Percentiles rank a stretch among this genome's conserved stretches.
phyloP scores from a whole-genome alignment of 2,888 invertebrate species.

The Morinoia aosen region DNA sequence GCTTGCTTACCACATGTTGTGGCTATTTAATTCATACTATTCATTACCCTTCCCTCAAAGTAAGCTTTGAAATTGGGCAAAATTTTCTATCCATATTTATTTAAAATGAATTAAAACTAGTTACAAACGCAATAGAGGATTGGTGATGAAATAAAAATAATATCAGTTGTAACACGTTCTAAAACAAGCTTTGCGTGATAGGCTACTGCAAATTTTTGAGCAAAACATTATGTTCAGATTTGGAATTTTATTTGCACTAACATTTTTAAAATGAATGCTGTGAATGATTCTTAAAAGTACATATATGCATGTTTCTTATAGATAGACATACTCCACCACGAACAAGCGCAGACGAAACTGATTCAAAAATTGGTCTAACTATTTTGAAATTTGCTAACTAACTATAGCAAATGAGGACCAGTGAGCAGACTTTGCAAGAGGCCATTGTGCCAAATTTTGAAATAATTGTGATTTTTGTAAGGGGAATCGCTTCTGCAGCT shows the following conservation, averaged over 20 bases:
- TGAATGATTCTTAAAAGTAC: neutral
- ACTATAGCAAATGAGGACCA: constrained; percentile 43
- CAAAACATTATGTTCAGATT: too few species aligned
- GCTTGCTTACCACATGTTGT: neutral
- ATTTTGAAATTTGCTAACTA: constrained; percentile 45
- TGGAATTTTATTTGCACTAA: too few species aligned
- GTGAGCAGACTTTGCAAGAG: constrained; percentile 16
- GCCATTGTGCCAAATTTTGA: constrained; percentile 11
- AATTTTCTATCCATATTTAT: neutral
- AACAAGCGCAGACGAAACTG: neutral
- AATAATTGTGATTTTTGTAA: neutral
- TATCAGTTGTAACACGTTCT: neutral
- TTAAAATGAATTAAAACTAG: neutral
- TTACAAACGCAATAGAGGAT: neutral
- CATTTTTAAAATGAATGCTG: too few species aligned
- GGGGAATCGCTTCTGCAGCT: neutral
- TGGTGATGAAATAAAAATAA: neutral
- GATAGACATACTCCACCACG: neutral
- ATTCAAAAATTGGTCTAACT: neutral
- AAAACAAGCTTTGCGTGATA: too few species aligned
- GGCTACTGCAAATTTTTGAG: too few species aligned
- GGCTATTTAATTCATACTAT: neutral
- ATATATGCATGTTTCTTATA: neutral
- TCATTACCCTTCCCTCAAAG: neutral
- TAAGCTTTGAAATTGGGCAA: neutral